phyloP scores from a whole-genome alignment of 2,797 vertebrate species.

The Xenentodon cancila region DNA sequence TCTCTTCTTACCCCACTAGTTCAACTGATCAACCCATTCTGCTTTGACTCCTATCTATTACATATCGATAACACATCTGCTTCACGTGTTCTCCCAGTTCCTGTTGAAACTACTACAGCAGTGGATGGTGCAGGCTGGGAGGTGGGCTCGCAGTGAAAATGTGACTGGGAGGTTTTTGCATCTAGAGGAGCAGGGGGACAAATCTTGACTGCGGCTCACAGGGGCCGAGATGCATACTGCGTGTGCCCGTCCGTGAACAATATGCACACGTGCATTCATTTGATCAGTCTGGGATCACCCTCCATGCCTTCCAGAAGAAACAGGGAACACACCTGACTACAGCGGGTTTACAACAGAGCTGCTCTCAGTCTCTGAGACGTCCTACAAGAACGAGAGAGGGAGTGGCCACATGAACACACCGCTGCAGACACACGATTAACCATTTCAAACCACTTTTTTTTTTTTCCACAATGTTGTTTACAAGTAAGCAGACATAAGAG shows the following conservation, averaged over 20 bases:
- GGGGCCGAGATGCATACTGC: conserved; percentile 48
- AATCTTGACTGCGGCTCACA: conserved; percentile 49
- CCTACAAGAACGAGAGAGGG: conserved; percentile 84
- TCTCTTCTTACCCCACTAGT: too few relatives aligned
- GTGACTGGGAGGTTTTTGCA: conserved; percentile 48
- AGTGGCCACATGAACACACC: conserved; percentile 77
- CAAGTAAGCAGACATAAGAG: not conserved
- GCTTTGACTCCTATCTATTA: conserved; percentile 8
- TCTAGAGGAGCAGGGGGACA: conserved; percentile 50
- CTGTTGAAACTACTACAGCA: conserved; percentile 10
- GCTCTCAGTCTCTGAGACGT: conserved; percentile 84
- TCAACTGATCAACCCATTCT: not conserved
- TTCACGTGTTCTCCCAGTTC: conserved; percentile 6
- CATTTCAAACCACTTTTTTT: conserved; percentile 10
- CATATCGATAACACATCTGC: not conserved
- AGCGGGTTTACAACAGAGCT: conserved; percentile 83
- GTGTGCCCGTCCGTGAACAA: conserved; percentile 27
- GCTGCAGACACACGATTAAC: conserved; percentile 53
- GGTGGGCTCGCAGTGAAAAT: conserved; percentile 53
- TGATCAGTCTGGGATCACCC: conserved; percentile 62
- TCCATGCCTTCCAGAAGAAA: conserved; percentile 79
- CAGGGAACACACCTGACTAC: conserved; percentile 86
- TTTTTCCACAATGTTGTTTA: not conserved
- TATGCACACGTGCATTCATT: conserved; percentile 48
- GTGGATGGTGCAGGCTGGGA: conserved; percentile 44